phyloP scores from a whole-genome alignment of 1,140 invertebrate species.

The Ridgeia piscesae region DNA sequence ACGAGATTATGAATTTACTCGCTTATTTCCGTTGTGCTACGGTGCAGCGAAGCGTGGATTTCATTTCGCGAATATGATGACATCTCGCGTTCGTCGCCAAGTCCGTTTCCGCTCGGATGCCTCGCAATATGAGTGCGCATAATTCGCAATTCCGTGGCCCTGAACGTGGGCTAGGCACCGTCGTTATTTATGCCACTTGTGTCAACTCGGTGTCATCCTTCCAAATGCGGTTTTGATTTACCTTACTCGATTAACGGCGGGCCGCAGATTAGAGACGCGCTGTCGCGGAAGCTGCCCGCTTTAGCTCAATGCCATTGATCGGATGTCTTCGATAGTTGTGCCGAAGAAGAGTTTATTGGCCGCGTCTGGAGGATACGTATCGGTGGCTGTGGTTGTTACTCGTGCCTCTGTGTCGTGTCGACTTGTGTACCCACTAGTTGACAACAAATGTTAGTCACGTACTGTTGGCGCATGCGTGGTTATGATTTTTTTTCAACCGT shows the following conservation, averaged over 20 bases:
- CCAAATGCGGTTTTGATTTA: slow-evolving; percentile 1
- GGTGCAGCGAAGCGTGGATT: not conserved
- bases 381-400: not conserved
- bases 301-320: not conserved
- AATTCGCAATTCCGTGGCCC: not conserved
- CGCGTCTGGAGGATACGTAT: not conserved
- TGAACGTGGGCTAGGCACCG: too few relatives aligned
- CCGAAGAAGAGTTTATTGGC: not conserved
- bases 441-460: too few relatives aligned
- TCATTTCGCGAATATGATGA: not conserved
- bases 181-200: not conserved
- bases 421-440: not conserved
- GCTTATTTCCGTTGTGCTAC: not conserved
- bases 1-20: slow-evolving; percentile 1
- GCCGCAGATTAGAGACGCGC: not conserved
- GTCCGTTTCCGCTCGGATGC: not conserved
- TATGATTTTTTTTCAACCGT: not conserved
- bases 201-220: not conserved
- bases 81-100: not conserved
- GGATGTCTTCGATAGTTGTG: not conserved
- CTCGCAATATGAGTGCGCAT: not conserved
- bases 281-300: not conserved
- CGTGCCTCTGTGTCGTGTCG: not conserved
- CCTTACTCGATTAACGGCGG: not conserved
- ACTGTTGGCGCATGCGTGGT: not conserved